These are phyloP conservation scores for Catagonus wagneri DNA, from an alignment of 2,113 vertebrate genomes.

Conservation along the genomic window DNA sequence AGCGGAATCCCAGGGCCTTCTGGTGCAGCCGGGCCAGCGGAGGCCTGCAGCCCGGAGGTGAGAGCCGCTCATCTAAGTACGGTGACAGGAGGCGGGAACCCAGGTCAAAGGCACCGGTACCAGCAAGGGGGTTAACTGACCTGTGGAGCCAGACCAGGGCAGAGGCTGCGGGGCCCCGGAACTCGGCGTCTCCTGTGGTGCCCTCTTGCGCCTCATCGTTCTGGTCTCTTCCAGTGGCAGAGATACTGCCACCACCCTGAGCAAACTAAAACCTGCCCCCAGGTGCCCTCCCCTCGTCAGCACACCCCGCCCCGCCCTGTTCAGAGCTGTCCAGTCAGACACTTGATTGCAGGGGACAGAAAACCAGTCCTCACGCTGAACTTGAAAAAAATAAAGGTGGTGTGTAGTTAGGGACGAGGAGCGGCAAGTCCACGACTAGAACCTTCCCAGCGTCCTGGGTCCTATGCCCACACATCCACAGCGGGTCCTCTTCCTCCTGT, in stretches of 20 bases:
- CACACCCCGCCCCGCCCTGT: background rate
- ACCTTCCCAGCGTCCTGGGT: background rate
- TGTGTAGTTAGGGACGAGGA: background rate
- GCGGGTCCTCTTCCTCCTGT: background rate
- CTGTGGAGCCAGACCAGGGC: background rate
- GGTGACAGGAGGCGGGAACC: background rate
- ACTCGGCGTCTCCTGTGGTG: fast-evolving
- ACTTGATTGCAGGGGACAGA: background rate
- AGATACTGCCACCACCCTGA: background rate
- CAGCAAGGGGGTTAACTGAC: background rate
- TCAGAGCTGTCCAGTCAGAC: background rate
- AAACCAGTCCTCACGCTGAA: background rate
- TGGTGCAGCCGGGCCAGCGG: background rate
- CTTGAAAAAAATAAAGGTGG: background rate
- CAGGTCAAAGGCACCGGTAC: background rate
- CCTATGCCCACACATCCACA: background rate
- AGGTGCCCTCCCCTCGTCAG: background rate
- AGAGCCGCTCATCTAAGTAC: background rate
- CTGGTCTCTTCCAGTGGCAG: background rate
- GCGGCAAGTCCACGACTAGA: background rate
- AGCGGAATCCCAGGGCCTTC: background rate
- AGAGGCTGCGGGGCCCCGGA: background rate
- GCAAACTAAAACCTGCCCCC: background rate
- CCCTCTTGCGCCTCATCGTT: background rate
- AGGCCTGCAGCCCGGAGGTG: background rate